Conservation (phyloP, 2,888 invertebrate species). For the Ryuthela nishihirai region DNA sequence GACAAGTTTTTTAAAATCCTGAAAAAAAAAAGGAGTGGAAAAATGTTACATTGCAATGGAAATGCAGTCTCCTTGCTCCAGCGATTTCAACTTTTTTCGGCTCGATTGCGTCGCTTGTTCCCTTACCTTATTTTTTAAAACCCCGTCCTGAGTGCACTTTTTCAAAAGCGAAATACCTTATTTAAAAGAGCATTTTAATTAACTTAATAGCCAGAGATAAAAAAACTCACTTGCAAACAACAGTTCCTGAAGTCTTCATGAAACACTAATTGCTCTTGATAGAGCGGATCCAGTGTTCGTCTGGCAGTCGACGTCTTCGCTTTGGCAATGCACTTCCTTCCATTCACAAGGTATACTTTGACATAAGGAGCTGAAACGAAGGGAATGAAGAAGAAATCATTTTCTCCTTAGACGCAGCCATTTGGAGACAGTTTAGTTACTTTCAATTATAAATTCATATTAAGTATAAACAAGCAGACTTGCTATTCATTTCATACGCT, state of each 20-base stretch:
- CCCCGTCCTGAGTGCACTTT: too few relatives aligned
- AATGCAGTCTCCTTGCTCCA: not conserved
- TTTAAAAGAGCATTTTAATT: too few relatives aligned
- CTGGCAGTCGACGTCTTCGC: conserved; percentile 93
- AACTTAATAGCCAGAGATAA: too few relatives aligned
- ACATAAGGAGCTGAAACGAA: conserved; percentile 81
- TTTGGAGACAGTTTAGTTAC: too few relatives aligned
- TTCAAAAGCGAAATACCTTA: too few relatives aligned
- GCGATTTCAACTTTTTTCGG: not conserved
- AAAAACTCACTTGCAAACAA: conserved; percentile 84
- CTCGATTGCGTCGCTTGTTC: not conserved
- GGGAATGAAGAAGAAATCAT: too few relatives aligned
- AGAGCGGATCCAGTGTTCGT: conserved; percentile 92
- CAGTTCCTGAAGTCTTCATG: conserved; percentile 90
- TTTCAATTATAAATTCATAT: too few relatives aligned
- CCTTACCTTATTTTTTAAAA: too few relatives aligned
- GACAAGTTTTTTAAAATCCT: too few relatives aligned
- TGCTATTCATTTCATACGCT: too few relatives aligned
- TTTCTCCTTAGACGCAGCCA: too few relatives aligned
- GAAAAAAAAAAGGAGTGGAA: not conserved
- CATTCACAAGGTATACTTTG: conserved; percentile 96
- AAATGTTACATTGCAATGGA: not conserved
- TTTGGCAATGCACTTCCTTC: conserved; percentile 96
- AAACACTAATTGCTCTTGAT: conserved; percentile 94
- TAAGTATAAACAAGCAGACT: too few relatives aligned